Percentiles rank a stretch among this genome's conserved stretches.
Evolutionary conservation across 2,888 invertebrate genomes (phyloP).

Genomic region (Drosophila limbata): DNA sequence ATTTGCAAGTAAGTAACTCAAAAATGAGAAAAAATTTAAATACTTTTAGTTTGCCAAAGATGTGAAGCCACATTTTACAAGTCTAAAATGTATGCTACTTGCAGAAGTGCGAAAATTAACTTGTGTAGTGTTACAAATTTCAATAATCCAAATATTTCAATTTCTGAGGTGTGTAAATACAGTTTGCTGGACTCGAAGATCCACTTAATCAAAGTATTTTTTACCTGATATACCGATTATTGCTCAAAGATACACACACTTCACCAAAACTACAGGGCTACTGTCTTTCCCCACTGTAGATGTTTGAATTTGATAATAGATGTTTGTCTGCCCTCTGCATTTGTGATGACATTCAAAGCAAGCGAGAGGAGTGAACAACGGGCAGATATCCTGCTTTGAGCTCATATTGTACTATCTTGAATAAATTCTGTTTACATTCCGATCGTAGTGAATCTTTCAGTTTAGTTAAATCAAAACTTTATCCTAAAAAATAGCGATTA

Average conservation of each 20-base stretch:
- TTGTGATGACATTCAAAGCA: conserved; percentile 11
- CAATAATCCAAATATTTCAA: neutral
- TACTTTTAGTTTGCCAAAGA: neutral
- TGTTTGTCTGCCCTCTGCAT: conserved; percentile 17
- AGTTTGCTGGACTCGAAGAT: neutral
- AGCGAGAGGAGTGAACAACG: neutral
- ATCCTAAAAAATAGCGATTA: too few species aligned
- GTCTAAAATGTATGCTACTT: neutral
- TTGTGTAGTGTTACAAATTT: neutral
- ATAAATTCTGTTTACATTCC: neutral
- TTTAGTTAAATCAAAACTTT: neutral
- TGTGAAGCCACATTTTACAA: neutral
- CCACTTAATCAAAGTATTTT: neutral
- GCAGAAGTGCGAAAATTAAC: neutral
- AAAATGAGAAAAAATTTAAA: neutral
- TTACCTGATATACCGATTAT: neutral
- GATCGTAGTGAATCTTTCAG: too few species aligned
- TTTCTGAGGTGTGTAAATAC: neutral
- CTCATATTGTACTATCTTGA: neutral
- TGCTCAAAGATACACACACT: conserved; percentile 1
- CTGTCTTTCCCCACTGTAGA: conserved; percentile 13
- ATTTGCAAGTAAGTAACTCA: conserved; percentile 95
- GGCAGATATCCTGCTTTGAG: conserved; percentile 1
- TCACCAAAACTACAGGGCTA: conserved; percentile 4
- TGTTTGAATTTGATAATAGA: conserved; percentile 18